phyloP scores from a whole-genome alignment of 2,113 vertebrate species.

The Alligator mississippiensis region DNA sequence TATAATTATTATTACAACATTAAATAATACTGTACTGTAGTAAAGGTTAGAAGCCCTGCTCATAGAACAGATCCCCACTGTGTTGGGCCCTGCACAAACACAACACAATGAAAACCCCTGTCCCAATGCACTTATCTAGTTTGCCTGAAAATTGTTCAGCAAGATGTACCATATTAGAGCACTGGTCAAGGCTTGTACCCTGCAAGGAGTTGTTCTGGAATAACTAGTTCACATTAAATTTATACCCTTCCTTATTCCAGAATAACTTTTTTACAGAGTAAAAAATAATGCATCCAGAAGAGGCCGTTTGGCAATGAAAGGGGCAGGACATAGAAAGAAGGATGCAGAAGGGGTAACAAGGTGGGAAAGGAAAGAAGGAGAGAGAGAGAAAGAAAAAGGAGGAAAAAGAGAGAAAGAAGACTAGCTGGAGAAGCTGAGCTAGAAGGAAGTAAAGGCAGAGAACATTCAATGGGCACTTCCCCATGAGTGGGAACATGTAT shows the following conservation, averaged over 20 bases:
- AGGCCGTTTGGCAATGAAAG: background rate
- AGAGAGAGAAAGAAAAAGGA: background rate
- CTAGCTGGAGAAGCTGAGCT: background rate
- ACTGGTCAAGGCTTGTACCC: background rate
- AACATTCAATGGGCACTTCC: background rate
- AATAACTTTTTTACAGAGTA: background rate
- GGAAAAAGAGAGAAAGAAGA: background rate
- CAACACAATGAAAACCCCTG: too few relatives aligned
- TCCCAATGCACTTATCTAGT: too few relatives aligned
- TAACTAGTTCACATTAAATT: background rate
- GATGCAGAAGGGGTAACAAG: background rate
- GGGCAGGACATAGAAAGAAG: background rate
- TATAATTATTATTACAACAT: too few relatives aligned
- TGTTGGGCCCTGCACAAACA: accelerated
- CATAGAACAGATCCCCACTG: accelerated
- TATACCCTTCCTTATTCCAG: background rate
- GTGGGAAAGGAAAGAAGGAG: background rate
- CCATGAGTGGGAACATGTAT: too few relatives aligned
- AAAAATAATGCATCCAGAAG: background rate
- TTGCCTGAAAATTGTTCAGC: too few relatives aligned
- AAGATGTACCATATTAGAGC: too few relatives aligned
- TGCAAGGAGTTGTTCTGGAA: background rate
- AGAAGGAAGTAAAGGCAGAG: background rate
- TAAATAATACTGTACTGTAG: too few relatives aligned
- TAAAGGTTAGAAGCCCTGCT: too few relatives aligned